Conservation (phyloP, 2,888 invertebrate genomes). For the Dryadula phaetusa region DNA sequence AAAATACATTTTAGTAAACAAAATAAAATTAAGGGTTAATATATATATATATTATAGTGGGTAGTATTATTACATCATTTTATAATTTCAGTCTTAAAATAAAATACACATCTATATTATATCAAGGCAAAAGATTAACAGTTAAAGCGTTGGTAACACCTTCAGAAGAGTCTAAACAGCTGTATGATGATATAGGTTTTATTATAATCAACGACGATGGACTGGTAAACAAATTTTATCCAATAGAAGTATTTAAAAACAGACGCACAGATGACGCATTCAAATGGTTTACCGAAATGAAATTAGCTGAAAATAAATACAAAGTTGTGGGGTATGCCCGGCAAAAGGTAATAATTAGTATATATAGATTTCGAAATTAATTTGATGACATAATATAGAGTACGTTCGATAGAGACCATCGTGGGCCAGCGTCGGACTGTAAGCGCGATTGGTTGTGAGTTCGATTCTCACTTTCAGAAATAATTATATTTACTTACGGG, state of each 20-base stretch:
- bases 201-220: slow-evolving; percentile 54
- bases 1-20: no score
- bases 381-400: background rate
- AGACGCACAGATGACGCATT: slow-evolving; percentile 60
- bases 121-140: slow-evolving; percentile 47
- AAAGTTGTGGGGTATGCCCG: slow-evolving; percentile 62
- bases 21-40: no score
- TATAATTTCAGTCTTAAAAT: slow-evolving; percentile 59
- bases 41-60: no score
- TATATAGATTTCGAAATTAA: no score
- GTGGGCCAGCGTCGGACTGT: no score
- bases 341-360: slow-evolving; percentile 53
- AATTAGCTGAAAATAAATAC: slow-evolving; percentile 45
- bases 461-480: no score
- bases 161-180: slow-evolving; percentile 54
- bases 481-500: no score
- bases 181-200: slow-evolving; percentile 66
- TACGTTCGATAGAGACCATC: no score
- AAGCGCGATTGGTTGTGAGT: no score
- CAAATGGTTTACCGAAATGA: slow-evolving; percentile 57
- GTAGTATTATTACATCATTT: background rate
- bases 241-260: slow-evolving; percentile 47
- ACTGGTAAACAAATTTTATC: slow-evolving; percentile 49
- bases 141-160: slow-evolving; percentile 60
- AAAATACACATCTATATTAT: slow-evolving; percentile 55